Base-by-base conservation (phyloP, 2,797 vertebrate genomes). In the Danio aesculapii region DNA sequence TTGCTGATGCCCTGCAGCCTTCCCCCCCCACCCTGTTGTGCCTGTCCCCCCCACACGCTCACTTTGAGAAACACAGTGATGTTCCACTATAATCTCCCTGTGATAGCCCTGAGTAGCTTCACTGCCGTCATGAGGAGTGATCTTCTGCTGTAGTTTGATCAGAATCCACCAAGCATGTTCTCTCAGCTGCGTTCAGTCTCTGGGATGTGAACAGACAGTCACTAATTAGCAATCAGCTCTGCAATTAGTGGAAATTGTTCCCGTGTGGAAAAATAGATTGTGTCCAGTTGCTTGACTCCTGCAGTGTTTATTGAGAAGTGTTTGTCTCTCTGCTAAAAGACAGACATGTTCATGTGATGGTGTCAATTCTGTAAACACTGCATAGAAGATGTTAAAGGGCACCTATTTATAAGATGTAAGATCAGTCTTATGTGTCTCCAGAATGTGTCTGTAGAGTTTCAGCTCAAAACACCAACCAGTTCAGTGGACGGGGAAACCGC, bases 221-320 rank as follows among this genome's bases (percentile, higher is more conserved):
- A 72, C 72, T 82, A 81, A 89, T 86, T 83, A 79, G 77, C 84
- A 85, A 85, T 82, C 81, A 88, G 82, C 66, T 76, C 49, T 39
- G 63, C 88, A 86, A 86, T 89, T 86, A 81, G 77, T 72, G 62
- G 69, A 83, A 85, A 84, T 81, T 81, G 84, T 88, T 88, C 64
- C 81, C 81, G 55, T 46, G 41, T 43, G 57, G 64, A 63, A 72
- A 81, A 83, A 57, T 53, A 77, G 79, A 78, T 85, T 78, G 74
- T 72, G 69, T 67, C 63, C 76, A 44, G 64, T 67, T 71, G 53
- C 71, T 49, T 30, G 52, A 44, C 57, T 39, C 44, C 73, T 72
- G 64, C 70, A 58, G 59, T 63, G 14, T 67, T 63, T 49, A 47
- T 62, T 58, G 62, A 68, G 30, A 55, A 53, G 68, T 12, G 14